These are phyloP conservation scores for Helicolenus hilgendorfi DNA, from an alignment of 2,797 vertebrate genomes.

Conservation along the genomic window DNA sequence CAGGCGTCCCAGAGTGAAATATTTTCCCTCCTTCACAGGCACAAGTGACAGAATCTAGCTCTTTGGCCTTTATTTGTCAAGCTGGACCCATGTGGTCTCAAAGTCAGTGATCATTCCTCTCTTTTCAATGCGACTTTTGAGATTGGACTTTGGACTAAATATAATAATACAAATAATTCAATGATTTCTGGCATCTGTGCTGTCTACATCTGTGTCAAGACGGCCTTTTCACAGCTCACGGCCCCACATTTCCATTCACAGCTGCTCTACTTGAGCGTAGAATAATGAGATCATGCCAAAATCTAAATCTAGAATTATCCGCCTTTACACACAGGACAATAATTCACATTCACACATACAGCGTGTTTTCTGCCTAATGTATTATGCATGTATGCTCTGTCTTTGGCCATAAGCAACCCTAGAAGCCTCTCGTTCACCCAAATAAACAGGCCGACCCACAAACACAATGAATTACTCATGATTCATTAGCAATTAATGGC, in stretches of 20 bases:
- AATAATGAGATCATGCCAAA: constrained; percentile 75
- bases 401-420: constrained; percentile 86
- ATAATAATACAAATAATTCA: constrained; percentile 9
- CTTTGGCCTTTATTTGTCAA: constrained; percentile 38
- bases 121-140: not conserved
- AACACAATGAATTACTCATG: constrained; percentile 93
- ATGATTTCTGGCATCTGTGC: not conserved
- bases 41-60: constrained; percentile 6
- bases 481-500: constrained; percentile 92
- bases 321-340: constrained; percentile 70
- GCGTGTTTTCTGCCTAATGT: constrained; percentile 73
- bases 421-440: constrained; percentile 84
- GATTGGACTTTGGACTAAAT: not conserved
- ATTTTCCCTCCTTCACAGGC: constrained; percentile 31
- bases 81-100: not conserved
- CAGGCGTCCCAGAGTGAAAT: constrained; percentile 20
- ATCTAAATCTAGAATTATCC: constrained; percentile 74
- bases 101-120: not conserved
- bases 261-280: constrained; percentile 66
- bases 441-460: constrained; percentile 89
- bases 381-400: constrained; percentile 88
- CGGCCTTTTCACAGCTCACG: constrained; percentile 35
- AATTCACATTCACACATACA: constrained; percentile 81
- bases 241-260: constrained; percentile 52
- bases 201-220: constrained; percentile 53